These are phyloP conservation scores for Carcharodon carcharias DNA, from an alignment of 2,797 vertebrate species.

Conservation along the genomic window DNA sequence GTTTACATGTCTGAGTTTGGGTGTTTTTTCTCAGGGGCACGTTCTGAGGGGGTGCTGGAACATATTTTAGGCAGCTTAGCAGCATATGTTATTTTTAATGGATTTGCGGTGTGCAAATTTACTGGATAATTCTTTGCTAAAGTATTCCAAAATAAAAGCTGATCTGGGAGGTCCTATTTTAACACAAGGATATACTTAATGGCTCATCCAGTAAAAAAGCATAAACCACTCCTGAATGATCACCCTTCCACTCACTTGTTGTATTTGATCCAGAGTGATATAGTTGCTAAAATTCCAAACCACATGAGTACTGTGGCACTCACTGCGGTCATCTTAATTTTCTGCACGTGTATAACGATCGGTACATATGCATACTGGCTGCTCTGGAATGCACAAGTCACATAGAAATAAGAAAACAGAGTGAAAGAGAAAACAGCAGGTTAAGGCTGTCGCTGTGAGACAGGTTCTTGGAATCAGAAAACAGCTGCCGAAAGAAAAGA, in stretches of 20 bases:
- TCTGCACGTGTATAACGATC: background rate
- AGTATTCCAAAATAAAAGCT: background rate
- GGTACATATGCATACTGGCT: background rate
- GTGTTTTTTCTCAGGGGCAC: background rate
- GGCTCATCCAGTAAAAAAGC: background rate
- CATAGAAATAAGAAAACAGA: background rate
- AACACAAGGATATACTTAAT: background rate
- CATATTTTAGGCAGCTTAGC: background rate
- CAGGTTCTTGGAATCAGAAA: background rate
- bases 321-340: background rate
- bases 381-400: background rate
- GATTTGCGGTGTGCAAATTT: background rate
- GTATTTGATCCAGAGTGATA: background rate
- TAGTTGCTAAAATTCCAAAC: background rate
- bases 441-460: conserved; percentile 2
- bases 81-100: background rate
- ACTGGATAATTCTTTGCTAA: background rate
- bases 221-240: background rate
- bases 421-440: conserved; percentile 5
- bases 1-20: background rate
- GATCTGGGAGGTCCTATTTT: background rate
- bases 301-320: background rate
- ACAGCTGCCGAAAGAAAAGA: background rate
- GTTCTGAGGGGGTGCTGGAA: background rate
- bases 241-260: background rate